phyloP scores from a whole-genome alignment of 2,888 invertebrate genomes.

The Dione vanillae region DNA sequence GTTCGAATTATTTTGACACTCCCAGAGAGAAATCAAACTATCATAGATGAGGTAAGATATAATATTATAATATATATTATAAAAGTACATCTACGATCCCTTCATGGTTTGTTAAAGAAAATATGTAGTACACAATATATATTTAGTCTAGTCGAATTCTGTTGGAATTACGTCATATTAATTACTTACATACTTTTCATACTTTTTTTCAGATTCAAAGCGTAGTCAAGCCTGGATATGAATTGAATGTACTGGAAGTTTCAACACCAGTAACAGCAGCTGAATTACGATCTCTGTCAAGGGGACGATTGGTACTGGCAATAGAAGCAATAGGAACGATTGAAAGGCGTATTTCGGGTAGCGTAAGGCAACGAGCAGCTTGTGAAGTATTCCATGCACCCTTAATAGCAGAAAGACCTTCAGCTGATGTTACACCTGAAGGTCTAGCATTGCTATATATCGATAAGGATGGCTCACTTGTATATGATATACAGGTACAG shows the following conservation, averaged over 20 bases:
- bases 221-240: constrained; percentile 89
- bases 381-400: constrained; percentile 93
- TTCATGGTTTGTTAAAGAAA: neutral
- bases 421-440: constrained; percentile 76
- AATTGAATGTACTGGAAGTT: constrained; percentile 91
- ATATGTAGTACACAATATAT: neutral
- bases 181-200: no score
- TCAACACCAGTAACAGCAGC: constrained; percentile 90
- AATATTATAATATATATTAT: no score
- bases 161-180: no score
- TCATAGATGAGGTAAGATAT: constrained; percentile 89
- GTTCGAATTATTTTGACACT: constrained; percentile 88
- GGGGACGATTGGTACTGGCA: constrained; percentile 89
- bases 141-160: neutral
- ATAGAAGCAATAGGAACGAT: constrained; percentile 88
- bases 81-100: no score
- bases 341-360: constrained; percentile 87
- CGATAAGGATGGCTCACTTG: constrained; percentile 90
- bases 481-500: constrained; percentile 88
- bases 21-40: constrained; percentile 88
- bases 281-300: constrained; percentile 89
- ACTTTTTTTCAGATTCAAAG: constrained; percentile 80
- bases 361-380: constrained; percentile 88
- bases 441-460: constrained; percentile 92
- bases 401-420: constrained; percentile 82